phyloP scores from a whole-genome alignment of 2,888 invertebrate genomes.

The Heliconius hortense region DNA sequence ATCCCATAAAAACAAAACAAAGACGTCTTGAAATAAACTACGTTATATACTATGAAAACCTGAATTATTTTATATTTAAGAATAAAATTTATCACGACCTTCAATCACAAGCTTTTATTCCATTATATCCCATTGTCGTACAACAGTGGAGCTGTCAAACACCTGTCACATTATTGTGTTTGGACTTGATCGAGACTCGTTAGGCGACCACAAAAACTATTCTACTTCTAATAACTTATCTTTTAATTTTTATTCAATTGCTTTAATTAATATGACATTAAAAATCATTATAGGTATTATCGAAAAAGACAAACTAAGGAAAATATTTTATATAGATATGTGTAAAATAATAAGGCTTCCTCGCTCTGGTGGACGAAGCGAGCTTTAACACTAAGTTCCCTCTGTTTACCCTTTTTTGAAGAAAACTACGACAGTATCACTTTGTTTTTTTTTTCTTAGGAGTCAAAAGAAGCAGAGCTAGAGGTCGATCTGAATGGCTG shows the following conservation, averaged over 20 bases:
- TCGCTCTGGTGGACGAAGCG: too few species aligned
- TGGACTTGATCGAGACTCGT: conserved; percentile 3
- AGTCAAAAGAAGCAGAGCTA: too few species aligned
- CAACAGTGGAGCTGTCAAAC: conserved; percentile 30
- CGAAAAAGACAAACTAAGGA: background rate
- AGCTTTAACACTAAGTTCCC: too few species aligned
- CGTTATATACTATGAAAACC: background rate
- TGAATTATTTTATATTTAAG: conserved; percentile 6
- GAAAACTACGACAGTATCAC: too few species aligned
- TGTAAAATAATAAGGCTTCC: background rate
- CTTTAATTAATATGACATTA: conserved; percentile 4
- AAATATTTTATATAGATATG: background rate
- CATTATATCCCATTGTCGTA: conserved; percentile 23
- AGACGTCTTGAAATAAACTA: background rate
- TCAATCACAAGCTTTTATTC: conserved; percentile 29
- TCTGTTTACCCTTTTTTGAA: too few species aligned
- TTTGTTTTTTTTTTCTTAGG: too few species aligned
- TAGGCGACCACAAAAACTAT: conserved; percentile 8
- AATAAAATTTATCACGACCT: conserved; percentile 17
- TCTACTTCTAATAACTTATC: conserved; percentile 1
- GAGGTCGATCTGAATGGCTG: too few species aligned
- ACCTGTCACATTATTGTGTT: conserved; percentile 30
- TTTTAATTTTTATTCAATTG: conserved; percentile 9
- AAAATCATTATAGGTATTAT: background rate
- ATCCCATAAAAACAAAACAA: background rate